Base-by-base conservation (phyloP, 2,113 vertebrate genomes). In the Tachysurus fulvidraco region DNA sequence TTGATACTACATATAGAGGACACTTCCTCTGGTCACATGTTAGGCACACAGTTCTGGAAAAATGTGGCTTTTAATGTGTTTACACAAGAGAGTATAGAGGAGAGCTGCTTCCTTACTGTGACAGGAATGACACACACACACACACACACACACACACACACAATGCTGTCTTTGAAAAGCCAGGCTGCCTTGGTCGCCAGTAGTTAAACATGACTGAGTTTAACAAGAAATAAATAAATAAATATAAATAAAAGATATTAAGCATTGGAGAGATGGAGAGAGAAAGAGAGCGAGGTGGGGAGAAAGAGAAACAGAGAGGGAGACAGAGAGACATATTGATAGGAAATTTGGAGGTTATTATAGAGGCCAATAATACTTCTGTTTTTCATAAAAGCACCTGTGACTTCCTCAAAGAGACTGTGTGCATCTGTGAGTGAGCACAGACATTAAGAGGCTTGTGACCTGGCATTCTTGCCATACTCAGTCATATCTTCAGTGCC, bases 351-450 rank as follows among this genome's bases (percentile, higher is more conserved):
- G 87, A 85, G 62, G 69, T 54, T 4, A 73, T 54, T 77, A 88
- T 60, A 50, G 65, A 88, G 84, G 82, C 77, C 83, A 71, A 81
- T 78, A 84, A 60, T 83, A 88, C 84, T 88, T 88, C 86, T 88
- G 84, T 88, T 90, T 88, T 88, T 86, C 65, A 44, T 60, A 60
- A 88, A 44, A 46, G 74, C 52, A 88, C 52, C 81, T 76, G 67
- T 84, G 52, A 90, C 84, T 90, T 90, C 87, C 89, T 88, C 85
- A 90, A 74, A 86, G 76, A 88, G 82, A 25, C 17, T 41, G 28
- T n/a, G 30, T 87, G 57, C 59, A 78, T 59, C 54, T 86, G 64
- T 86, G 78, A 73, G 65, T 76, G 71, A 64, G 71, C 60, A 65
- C 77, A 76, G 73, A 90, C 85, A 88, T 86, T 86, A 86, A 79